Percentiles rank a stretch among this genome's conserved stretches.
Conservation (phyloP, 1,140 invertebrate genomes). For the Formica selysi region DNA sequence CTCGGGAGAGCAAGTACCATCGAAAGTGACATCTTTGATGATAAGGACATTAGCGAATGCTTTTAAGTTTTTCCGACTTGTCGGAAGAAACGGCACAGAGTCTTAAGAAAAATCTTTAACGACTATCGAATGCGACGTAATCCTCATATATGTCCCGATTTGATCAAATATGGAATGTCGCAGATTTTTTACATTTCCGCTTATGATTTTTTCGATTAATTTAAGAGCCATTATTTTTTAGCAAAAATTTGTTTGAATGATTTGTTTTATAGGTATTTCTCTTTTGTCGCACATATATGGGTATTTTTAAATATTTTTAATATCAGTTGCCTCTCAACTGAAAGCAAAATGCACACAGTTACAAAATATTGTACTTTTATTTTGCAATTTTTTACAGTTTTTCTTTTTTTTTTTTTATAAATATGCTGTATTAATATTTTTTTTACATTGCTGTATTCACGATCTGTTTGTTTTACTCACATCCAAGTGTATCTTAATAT, state of each 20-base stretch:
- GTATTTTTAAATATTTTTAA: neutral
- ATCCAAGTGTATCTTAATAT: neutral
- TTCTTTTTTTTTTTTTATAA: neutral
- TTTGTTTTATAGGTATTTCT: neutral
- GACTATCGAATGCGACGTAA: neutral
- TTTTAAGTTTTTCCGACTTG: conserved; percentile 11
- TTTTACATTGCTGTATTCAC: neutral
- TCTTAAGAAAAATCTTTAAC: conserved; percentile 19
- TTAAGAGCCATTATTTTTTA: too few relatives aligned
- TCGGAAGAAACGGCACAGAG: neutral
- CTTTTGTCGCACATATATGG: too few relatives aligned
- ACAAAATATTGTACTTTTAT: neutral
- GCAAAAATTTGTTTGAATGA: neutral
- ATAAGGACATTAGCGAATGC: conserved; percentile 32
- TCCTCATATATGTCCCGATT: neutral
- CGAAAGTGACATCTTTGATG: conserved; percentile 12
- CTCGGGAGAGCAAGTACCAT: neutral
- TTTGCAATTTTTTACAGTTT: neutral
- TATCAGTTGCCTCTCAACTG: neutral
- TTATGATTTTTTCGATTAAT: neutral
- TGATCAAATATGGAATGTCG: neutral
- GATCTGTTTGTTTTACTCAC: neutral
- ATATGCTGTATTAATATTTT: neutral
- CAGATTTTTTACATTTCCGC: neutral
- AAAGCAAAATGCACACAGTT: neutral